phyloP scores from a whole-genome alignment of 2,113 vertebrate genomes.

The Sitta europaea region DNA sequence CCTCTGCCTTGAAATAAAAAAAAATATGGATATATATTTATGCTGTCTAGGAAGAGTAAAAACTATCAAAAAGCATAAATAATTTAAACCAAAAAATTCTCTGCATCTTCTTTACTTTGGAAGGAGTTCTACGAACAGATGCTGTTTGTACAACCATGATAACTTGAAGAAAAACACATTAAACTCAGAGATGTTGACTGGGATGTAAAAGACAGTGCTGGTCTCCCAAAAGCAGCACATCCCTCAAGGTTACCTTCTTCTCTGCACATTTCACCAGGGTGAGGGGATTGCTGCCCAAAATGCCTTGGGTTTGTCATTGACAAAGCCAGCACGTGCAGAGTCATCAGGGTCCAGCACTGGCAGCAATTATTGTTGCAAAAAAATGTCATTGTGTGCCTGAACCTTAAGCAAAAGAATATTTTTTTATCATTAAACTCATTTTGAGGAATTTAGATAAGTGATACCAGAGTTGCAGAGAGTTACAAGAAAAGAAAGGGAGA shows the following conservation, averaged over 20 bases:
- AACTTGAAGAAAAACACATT: background rate
- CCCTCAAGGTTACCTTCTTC: background rate
- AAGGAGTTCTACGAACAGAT: fast-evolving
- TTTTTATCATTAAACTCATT: background rate
- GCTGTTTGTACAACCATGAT: fast-evolving
- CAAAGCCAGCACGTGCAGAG: background rate
- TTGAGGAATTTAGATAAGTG: background rate
- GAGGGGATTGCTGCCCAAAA: background rate
- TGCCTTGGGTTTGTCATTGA: background rate
- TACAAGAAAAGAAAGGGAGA: background rate
- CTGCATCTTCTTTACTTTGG: background rate
- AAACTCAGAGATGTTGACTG: background rate
- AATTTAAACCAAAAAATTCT: background rate
- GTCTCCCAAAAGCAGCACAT: background rate
- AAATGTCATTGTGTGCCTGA: background rate
- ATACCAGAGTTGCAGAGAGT: background rate
- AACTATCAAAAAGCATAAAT: background rate
- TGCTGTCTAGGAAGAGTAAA: background rate
- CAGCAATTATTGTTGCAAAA: background rate
- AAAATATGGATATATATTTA: background rate
- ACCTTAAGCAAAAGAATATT: background rate
- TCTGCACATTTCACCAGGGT: background rate
- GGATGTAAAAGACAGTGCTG: background rate
- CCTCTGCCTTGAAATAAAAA: background rate
- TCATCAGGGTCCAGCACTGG: background rate